Evolutionary conservation across 2,797 vertebrate genomes (phyloP).

Genomic region (Tolypeutes matacus): DNA sequence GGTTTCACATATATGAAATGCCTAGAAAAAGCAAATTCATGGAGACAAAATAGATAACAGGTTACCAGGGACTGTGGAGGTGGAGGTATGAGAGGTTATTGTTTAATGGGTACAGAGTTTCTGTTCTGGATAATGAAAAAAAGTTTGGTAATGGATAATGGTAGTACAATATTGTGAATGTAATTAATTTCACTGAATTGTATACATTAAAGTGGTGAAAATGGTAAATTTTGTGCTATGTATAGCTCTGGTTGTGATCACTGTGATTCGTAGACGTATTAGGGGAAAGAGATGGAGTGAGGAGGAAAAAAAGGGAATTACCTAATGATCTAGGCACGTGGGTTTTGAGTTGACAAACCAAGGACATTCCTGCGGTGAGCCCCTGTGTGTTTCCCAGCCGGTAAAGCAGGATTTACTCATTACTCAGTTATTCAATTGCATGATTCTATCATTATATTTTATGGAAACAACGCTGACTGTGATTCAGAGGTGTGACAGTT

Average conservation of each 20-base stretch:
- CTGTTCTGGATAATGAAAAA: too few species aligned
- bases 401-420: background rate
- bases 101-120: too few species aligned
- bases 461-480: conserved; percentile 38
- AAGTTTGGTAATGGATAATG: too few species aligned
- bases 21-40: too few species aligned
- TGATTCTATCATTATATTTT: conserved; percentile 37
- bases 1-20: too few species aligned
- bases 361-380: background rate
- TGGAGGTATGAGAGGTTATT: too few species aligned
- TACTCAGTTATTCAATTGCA: background rate
- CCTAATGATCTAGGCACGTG: background rate
- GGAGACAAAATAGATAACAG: too few species aligned
- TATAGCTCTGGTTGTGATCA: background rate
- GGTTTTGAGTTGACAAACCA: background rate
- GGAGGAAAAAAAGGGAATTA: background rate
- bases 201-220: too few species aligned
- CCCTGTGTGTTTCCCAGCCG: background rate
- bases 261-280: background rate
- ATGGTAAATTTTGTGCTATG: too few species aligned
- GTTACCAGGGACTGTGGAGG: too few species aligned
- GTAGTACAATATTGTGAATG: too few species aligned
- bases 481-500: conserved; percentile 56
- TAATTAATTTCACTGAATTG: too few species aligned
- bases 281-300: background rate